Evolutionary conservation across 2,888 invertebrate species (phyloP), one percentile per base, ranked within the genome.

Genomic region (Drosophila fungiperda): DNA sequence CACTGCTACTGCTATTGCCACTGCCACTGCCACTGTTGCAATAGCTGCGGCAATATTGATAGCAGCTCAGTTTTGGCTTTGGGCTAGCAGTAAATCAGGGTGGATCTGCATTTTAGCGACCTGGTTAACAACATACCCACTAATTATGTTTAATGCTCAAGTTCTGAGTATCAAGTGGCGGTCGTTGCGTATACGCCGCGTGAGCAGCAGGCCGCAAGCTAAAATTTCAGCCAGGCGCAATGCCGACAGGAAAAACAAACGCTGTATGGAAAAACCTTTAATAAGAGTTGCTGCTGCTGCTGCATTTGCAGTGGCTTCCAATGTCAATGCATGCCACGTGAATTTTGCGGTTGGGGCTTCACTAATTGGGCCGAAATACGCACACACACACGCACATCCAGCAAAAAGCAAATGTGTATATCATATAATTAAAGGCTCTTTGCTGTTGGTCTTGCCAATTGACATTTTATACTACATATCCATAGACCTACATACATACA

Each of bases 191-290:
- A 70, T 71, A 71, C 62, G 75, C 69, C 65, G 48, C 49, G 66
- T 62, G 20, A 45, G 57, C 45, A 38, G 29, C 53, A 67, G 45
- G n/a, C 38, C 52, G 50, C 35, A 66, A 63, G 66, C 36, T 17
- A 68, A 64, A 52, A 70, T 54, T 54, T 65, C 87, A 82, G 40
- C 80, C 68, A 85, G 78, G 77, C 83, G 80, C 69, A 78, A 61
- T 49, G 62, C 66, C 79, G 69, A 78, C 81, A 69, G 78, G 65
- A 72, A 83, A 82, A 78, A 80, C 81, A 78, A 76, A 78, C 36
- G 66, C 72, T 54, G 71, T 80, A 83, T 83, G 79, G 68, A 78
- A 84, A 81, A 84, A 87, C 88, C 88, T 87, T 84, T 80, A 84
- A 84, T 84, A 87, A 87, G 86, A 83, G 73, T 68, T 62, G 67